Evolutionary conservation across 2,888 invertebrate genomes (phyloP), one percentile per base, ranked within the genome.

Genomic region (Mycalesis mineus): DNA sequence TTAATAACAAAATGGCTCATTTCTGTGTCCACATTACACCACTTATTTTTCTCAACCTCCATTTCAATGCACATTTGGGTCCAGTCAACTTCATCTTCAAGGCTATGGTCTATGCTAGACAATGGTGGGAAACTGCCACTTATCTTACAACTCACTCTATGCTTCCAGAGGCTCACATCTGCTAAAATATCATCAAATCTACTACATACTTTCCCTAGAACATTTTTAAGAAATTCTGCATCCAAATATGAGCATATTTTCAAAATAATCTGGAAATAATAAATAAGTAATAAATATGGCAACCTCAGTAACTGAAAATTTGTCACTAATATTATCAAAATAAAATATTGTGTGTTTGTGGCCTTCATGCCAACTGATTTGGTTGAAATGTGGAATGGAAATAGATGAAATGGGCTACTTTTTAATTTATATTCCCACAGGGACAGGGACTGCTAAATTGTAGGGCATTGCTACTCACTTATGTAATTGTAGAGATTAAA

Each of bases 241-340:
- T 92, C 91, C 70, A 92, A 66, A 69, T 87, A 92, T 31, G 91
- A 91, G 68, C 92, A 92, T 73, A 92, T 92, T 73, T 92, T 91
- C 61, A 92, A 79, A 65, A 92, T 87, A 66, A 92, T 90, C 92
- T 92, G 82, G 54, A 88, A 90, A 54, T 57, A 58, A 58, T 49
- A 22, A 22, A 13, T 31, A 5, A 7, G 40, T 45, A 49, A 55
- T 33, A 31, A 44, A 42, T 15, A 44, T 17, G 9, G 3, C 2
- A 44, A 51, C 29, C 9, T 11, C 15, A 47, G 29, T 22, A 2
- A 22, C 22, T 22, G 2, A 22, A 22, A 4, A 22, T 22, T 22
- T 22, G 22, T 22, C 2, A 22, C 22, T 22, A 22, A 22, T 22
- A 2, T 22, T 5, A 22, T 22, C 22, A 2, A 22, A 22, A 22